These are phyloP conservation scores for Sander vitreus DNA, from an alignment of 2,113 vertebrate genomes.

Conservation along the genomic window DNA sequence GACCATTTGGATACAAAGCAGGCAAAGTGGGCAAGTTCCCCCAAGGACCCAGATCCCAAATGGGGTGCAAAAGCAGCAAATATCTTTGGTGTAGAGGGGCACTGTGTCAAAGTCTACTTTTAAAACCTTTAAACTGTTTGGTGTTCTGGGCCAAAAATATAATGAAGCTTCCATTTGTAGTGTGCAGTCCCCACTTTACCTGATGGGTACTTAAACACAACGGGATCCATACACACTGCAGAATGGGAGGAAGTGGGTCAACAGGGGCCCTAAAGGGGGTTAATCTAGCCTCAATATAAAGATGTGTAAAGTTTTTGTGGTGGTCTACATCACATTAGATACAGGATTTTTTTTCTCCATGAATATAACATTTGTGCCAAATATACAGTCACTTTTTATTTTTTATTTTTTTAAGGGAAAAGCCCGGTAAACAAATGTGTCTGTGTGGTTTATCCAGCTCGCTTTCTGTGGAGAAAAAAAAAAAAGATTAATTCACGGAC, in stretches of 20 bases:
- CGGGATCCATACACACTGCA: not conserved
- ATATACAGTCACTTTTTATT: not conserved
- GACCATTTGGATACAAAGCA: not conserved
- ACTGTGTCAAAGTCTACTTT: not conserved
- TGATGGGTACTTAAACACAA: not conserved
- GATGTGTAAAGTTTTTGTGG: not conserved
- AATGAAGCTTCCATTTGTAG: not conserved
- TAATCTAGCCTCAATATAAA: not conserved
- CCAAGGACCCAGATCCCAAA: not conserved
- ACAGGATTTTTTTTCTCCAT: not conserved
- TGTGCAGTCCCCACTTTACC: not conserved
- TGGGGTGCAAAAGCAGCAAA: not conserved
- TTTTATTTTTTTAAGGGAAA: not conserved
- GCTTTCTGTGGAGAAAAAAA: not conserved
- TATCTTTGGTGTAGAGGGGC: not conserved
- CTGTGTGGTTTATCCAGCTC: not conserved
- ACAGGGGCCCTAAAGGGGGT: not conserved
- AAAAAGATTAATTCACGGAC: not conserved
- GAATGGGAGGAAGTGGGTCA: slow-evolving; percentile 1
- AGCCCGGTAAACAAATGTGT: no score
- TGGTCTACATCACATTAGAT: not conserved
- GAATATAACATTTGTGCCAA: not conserved
- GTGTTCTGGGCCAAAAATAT: not conserved
- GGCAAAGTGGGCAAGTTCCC: not conserved
- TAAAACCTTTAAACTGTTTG: not conserved